phyloP scores from a whole-genome alignment of 2,113 vertebrate species.

The Phalacrocorax pelagicus region DNA sequence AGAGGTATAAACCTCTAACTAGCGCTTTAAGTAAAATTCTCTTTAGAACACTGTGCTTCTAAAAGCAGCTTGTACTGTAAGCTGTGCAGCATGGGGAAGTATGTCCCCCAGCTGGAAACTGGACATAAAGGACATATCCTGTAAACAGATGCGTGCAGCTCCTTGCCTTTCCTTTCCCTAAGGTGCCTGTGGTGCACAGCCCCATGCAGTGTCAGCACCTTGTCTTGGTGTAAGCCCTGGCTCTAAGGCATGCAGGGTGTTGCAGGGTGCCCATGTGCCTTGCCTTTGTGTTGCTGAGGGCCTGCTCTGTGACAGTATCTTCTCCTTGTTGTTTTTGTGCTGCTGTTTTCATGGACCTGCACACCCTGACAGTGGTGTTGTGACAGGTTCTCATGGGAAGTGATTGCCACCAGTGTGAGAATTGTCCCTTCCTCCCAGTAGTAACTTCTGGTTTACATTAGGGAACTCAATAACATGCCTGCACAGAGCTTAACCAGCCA shows the following conservation, averaged over 20 bases:
- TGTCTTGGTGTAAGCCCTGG: neutral
- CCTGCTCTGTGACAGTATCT: neutral
- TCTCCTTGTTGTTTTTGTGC: neutral
- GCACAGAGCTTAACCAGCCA: neutral
- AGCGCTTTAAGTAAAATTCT: neutral
- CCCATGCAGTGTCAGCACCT: neutral
- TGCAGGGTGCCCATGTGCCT: no score
- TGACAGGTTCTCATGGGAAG: neutral
- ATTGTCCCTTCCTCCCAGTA: neutral
- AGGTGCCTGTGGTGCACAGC: neutral
- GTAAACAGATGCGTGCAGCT: neutral
- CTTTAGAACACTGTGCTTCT: neutral
- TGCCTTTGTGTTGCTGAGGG: neutral
- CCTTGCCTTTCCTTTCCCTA: neutral
- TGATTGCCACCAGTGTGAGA: neutral
- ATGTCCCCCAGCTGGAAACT: neutral
- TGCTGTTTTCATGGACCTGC: neutral
- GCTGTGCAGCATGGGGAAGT: neutral
- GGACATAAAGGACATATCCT: neutral
- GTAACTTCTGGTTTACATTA: neutral
- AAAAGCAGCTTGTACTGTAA: neutral
- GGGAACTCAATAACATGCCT: rapidly evolving
- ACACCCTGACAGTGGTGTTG: neutral
- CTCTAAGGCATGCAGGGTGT: rapidly evolving
- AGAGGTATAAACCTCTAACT: neutral